Conservation (phyloP, 1,140 invertebrate species). For the Drosophila ironensis region DNA sequence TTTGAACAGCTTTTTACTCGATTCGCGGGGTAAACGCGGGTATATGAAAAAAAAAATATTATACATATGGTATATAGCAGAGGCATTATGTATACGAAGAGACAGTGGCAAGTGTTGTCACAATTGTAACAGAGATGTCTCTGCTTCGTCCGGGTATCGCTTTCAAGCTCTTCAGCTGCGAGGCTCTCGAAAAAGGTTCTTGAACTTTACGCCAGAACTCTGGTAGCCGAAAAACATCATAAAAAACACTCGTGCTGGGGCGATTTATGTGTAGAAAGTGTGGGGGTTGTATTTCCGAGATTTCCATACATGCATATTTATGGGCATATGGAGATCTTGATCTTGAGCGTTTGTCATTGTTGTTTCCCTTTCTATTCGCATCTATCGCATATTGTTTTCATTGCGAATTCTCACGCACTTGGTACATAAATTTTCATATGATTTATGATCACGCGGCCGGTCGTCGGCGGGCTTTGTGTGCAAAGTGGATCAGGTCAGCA, state of each 20-base stretch:
- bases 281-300: constrained; percentile 34
- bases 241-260: too few species aligned
- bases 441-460: constrained; percentile 56
- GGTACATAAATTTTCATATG: constrained; percentile 73
- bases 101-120: constrained; percentile 49
- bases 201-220: constrained; percentile 60
- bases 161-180: constrained; percentile 52
- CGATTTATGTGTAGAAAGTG: constrained; percentile 59
- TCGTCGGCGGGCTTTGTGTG: constrained; percentile 19
- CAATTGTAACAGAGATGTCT: constrained; percentile 67
- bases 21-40: constrained; percentile 1
- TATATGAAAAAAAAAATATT: background rate
- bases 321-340: constrained; percentile 35
- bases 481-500: constrained; percentile 71
- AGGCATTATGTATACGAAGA: background rate
- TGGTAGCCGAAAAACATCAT: background rate
- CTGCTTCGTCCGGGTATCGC: constrained; percentile 24
- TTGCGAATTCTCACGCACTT: constrained; percentile 53
- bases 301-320: constrained; percentile 37
- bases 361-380: constrained; percentile 68
- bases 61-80: background rate
- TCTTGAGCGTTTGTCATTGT: constrained; percentile 32
- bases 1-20: constrained; percentile 65
- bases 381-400: constrained; percentile 33
- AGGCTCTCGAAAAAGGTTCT: constrained; percentile 65